Evolutionary conservation across 2,797 vertebrate species (phyloP).

Genomic region (Tenualosa thibaudeaui): DNA sequence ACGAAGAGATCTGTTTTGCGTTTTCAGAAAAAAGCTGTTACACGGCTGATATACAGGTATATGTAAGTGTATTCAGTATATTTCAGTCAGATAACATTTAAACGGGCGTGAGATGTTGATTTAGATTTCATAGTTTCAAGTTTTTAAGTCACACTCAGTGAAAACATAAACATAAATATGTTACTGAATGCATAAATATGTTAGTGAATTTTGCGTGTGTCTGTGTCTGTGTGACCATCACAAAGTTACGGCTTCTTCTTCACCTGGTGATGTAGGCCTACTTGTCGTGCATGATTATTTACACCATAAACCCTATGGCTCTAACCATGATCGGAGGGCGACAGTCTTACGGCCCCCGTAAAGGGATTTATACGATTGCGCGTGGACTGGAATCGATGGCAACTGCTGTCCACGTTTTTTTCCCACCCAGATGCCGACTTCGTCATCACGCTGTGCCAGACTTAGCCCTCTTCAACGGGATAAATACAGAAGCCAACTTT

Average conservation of each 20-base stretch:
- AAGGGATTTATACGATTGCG: slow-evolving; percentile 45
- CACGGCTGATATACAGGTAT: no score
- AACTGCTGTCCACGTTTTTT: slow-evolving; percentile 15
- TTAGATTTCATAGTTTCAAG: not conserved
- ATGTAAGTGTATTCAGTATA: no score
- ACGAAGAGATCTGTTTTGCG: no score
- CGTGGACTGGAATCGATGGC: not conserved
- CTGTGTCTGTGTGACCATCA: no score
- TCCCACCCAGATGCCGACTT: slow-evolving; percentile 35
- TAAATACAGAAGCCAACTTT: slow-evolving; percentile 23
- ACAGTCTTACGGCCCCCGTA: slow-evolving; percentile 15
- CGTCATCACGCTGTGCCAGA: slow-evolving; percentile 37
- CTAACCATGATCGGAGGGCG: not conserved
- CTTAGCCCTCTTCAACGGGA: slow-evolving; percentile 34
- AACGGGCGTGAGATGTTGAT: not conserved
- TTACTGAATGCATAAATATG: not conserved
- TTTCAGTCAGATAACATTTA: no score
- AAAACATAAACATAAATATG: not conserved
- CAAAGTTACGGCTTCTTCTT: not conserved
- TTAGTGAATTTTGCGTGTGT: not conserved
- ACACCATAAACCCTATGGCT: not conserved
- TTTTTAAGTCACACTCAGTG: not conserved
- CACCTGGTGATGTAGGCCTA: not conserved
- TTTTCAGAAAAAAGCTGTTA: no score
- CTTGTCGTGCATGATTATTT: not conserved